phyloP scores from a whole-genome alignment of 2,797 vertebrate species.

The Lutjanus campechanus region DNA sequence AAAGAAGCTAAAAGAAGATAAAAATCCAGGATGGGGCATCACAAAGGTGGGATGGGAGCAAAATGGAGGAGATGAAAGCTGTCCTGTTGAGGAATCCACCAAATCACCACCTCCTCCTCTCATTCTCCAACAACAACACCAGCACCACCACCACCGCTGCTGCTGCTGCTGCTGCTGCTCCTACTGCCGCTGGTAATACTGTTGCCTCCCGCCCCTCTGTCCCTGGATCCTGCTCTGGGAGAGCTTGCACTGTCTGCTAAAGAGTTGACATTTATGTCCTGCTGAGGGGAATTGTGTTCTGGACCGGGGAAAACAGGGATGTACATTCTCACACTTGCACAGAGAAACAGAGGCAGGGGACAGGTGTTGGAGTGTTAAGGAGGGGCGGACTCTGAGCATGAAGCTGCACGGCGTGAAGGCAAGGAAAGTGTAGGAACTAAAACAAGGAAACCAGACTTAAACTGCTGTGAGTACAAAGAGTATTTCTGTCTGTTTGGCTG shows the following conservation, averaged over 20 bases:
- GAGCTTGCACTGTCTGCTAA: conserved; percentile 45
- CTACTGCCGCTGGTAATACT: conserved; percentile 16
- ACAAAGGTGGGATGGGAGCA: conserved; percentile 54
- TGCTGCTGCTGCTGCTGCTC: too few relatives aligned
- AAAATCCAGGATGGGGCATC: conserved; percentile 22
- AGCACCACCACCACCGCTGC: too few relatives aligned
- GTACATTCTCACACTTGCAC: conserved; percentile 43
- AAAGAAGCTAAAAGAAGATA: conserved; percentile 11
- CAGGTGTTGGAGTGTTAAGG: conserved; percentile 71
- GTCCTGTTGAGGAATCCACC: conserved; percentile 66
- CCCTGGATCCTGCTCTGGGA: conserved; percentile 29
- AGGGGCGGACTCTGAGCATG: conserved; percentile 42
- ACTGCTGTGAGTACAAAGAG: conserved; percentile 68
- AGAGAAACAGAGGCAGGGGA: conserved; percentile 65
- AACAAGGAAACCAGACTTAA: conserved; percentile 36
- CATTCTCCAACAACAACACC: conserved; percentile 33
- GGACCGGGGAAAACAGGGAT: conserved; percentile 48
- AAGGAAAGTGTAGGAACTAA: conserved; percentile 41
- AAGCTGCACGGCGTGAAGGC: conserved; percentile 41
- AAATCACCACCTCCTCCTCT: conserved; percentile 33
- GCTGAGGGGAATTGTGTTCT: conserved; percentile 62
- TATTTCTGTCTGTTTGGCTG: conserved; percentile 18
- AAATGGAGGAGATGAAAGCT: conserved; percentile 70
- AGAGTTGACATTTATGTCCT: conserved; percentile 71
- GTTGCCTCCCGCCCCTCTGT: conserved; percentile 21